Evolutionary conservation across 2,888 invertebrate species (phyloP).

Genomic region (Azorinus chamasolen): DNA sequence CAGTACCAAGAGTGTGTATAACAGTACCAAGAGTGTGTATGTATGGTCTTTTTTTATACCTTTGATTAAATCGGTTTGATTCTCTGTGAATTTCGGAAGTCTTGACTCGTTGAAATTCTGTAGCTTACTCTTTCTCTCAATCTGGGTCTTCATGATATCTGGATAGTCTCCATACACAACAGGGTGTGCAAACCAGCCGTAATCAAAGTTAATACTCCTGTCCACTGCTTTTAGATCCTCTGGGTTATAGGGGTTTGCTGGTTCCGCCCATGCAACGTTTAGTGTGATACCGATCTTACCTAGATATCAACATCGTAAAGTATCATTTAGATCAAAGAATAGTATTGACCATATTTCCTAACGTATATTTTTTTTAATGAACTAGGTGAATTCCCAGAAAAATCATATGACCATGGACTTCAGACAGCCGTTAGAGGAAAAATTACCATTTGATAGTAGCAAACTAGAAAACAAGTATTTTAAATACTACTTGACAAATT

Average conservation of each 20-base stretch:
- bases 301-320: neutral
- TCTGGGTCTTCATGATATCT: conserved; percentile 58
- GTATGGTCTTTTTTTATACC: conserved; percentile 21
- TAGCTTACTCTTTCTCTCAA: conserved; percentile 40
- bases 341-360: too few relatives aligned
- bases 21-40: too few relatives aligned
- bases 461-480: too few relatives aligned
- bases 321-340: too few relatives aligned
- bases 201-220: conserved; percentile 63
- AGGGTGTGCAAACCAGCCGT: conserved; percentile 81
- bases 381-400: too few relatives aligned
- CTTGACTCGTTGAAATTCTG: conserved; percentile 44
- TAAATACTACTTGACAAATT: too few relatives aligned
- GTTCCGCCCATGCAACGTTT: conserved; percentile 66
- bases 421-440: too few relatives aligned
- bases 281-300: conserved; percentile 30
- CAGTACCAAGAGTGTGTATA: too few relatives aligned
- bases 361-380: too few relatives aligned
- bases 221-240: conserved; percentile 68
- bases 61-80: conserved; percentile 50
- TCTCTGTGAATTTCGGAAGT: conserved; percentile 52
- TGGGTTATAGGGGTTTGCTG: conserved; percentile 58
- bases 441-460: too few relatives aligned
- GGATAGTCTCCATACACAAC: conserved; percentile 87
- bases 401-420: too few relatives aligned